Evolutionary conservation across 1,140 invertebrate species (phyloP).

Genomic region (Drosophila pseudoananassae): DNA sequence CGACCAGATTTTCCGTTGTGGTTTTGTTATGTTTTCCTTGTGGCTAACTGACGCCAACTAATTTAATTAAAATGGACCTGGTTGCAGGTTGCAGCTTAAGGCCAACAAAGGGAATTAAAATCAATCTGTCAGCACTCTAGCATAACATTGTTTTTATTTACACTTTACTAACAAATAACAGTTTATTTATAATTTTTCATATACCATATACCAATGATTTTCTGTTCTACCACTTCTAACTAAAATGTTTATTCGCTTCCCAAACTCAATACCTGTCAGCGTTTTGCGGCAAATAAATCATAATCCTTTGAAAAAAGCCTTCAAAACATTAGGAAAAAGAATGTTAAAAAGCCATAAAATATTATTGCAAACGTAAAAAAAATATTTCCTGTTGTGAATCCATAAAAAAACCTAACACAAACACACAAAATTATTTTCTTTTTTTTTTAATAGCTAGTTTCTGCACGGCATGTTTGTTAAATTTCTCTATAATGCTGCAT

Average conservation of each 20-base stretch:
- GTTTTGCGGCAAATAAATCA: conserved; percentile 24
- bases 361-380: conserved; percentile 19
- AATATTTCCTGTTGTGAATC: neutral
- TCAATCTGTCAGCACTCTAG: conserved; percentile 33
- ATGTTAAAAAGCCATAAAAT: conserved; percentile 11
- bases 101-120: conserved; percentile 46
- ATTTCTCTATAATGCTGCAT: neutral
- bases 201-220: neutral
- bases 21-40: conserved; percentile 39
- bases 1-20: conserved; percentile 39
- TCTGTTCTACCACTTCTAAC: conserved; percentile 15
- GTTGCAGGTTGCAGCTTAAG: conserved; percentile 26
- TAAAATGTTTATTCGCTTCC: conserved; percentile 15
- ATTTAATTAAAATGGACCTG: conserved; percentile 53
- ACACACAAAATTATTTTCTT: conserved; percentile 16
- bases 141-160: conserved; percentile 30
- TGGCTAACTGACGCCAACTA: conserved; percentile 45
- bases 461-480: conserved; percentile 29
- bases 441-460: neutral
- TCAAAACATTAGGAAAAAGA: conserved; percentile 12
- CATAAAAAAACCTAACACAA: conserved; percentile 9
- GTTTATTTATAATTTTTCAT: conserved; percentile 27
- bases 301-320: conserved; percentile 19
- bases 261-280: conserved; percentile 18
- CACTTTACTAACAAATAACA: conserved; percentile 35